Percentiles rank a stretch among this genome's conserved stretches.
These are phyloP conservation scores for Orchesella flavescens DNA, from an alignment of 2,888 invertebrate species.

Conservation along the genomic window DNA sequence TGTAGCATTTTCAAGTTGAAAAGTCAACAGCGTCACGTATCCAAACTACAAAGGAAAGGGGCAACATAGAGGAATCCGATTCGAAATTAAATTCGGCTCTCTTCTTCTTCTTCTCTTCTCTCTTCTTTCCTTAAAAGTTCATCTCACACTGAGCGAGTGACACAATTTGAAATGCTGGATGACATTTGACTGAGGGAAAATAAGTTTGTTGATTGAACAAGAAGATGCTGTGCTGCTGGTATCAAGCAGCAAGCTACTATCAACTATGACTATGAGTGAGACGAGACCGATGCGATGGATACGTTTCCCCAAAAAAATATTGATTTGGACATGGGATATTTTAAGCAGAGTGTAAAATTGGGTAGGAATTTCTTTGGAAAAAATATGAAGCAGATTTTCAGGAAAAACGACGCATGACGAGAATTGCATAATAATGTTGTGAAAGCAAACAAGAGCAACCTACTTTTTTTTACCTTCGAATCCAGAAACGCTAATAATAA, in stretches of 20 bases:
- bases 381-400: too few species aligned
- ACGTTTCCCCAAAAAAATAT: constrained; percentile 19
- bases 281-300: too few species aligned
- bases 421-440: too few species aligned
- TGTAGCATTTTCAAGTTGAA: neutral
- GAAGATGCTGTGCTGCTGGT: too few species aligned
- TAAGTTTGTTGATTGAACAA: constrained; percentile 46
- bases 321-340: neutral
- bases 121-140: neutral
- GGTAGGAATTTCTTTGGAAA: too few species aligned
- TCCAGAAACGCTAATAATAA: too few species aligned
- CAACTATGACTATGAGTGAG: too few species aligned
- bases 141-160: constrained; percentile 16
- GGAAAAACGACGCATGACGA: too few species aligned
- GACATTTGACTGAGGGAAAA: constrained; percentile 49
- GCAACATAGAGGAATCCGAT: constrained; percentile 36
- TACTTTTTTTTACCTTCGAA: too few species aligned
- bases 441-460: too few species aligned
- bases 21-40: constrained; percentile 7
- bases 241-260: too few species aligned
- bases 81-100: constrained; percentile 43
- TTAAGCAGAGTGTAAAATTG: too few species aligned
- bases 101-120: constrained; percentile 19
- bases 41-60: constrained; percentile 1
- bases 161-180: constrained; percentile 45